Conservation (phyloP, 2,797 vertebrate genomes). For the Periparus ater region DNA sequence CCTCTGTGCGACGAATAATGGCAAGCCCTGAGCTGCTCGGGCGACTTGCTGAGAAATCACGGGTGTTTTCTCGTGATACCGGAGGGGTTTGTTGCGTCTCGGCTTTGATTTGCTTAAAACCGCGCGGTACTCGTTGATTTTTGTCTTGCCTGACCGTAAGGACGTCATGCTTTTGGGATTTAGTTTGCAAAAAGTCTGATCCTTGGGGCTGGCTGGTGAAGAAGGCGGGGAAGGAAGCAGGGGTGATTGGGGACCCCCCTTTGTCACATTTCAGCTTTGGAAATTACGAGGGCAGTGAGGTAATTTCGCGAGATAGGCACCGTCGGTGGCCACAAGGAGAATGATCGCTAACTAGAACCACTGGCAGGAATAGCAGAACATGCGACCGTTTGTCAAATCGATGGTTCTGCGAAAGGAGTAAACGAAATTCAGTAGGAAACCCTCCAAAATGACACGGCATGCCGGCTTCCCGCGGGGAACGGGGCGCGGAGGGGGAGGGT, state of each 20-base stretch:
- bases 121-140: background rate
- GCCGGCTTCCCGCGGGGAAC: background rate
- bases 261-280: background rate
- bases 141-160: background rate
- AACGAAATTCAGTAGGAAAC: conserved; percentile 1
- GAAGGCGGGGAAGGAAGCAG: background rate
- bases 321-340: background rate
- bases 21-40: background rate
- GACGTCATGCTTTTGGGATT: background rate
- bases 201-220: background rate
- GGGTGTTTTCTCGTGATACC: background rate
- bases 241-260: no score
- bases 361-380: background rate
- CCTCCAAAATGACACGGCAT: background rate
- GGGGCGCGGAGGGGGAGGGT: background rate
- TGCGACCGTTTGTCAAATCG: background rate
- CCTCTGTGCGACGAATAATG: background rate
- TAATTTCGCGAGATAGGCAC: background rate
- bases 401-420: background rate
- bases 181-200: background rate
- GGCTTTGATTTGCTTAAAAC: background rate
- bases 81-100: background rate
- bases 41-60: background rate
- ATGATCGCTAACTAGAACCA: background rate
- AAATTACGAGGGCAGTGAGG: background rate